Base-by-base conservation (phyloP, 2,888 invertebrate genomes). In the Stenodema calcarata region DNA sequence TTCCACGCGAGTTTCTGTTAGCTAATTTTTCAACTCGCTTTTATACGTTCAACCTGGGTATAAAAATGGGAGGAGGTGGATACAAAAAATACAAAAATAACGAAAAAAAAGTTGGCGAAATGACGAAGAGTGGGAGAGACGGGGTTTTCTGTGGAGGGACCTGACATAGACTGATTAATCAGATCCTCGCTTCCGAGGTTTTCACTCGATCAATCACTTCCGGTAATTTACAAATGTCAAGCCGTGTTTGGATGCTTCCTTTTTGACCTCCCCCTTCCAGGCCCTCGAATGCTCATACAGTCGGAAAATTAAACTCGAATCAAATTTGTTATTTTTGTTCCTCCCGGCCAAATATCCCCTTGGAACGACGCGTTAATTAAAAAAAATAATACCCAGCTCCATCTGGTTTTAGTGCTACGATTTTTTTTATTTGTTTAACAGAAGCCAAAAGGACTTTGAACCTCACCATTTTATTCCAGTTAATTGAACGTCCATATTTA, bases 191-290 rank as follows among this genome's bases (percentile, higher is more conserved):
- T 73, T 73, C 73, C 73, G 73, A 73, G 73, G 78, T 78, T 78
- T 78, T 78, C 42, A 11, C 12, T 35, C 82, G 69, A 82, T 82
- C 82, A 82, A 82, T 82, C 82, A 82, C 82, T 82, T 82, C 82
- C 82, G 54, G 84, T 84, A 84, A 84, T 84, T 84, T 84, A 84
- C 84, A 84, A 84, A 84, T 84, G 84, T 84, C 84, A 84, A 14
- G 73, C 75, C 75, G 70, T 84, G 75, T 84, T 84, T 73, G 84
- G 75, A 75, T 18, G 82, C 41, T 62, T 62, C 62, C 62, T 18
- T 23, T 62, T 62, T 62, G 62, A 62, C 62, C 54, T n/a, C 54
- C 16, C 18, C 54, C 50, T 12, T 6, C 44, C 44, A 23, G 14
- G 3, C 11, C 44, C 14, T 7, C n/a, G 27, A 27, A 42, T 41